Evolutionary conservation across 2,888 invertebrate species (phyloP).

Genomic region (Cheilosia vulpina): DNA sequence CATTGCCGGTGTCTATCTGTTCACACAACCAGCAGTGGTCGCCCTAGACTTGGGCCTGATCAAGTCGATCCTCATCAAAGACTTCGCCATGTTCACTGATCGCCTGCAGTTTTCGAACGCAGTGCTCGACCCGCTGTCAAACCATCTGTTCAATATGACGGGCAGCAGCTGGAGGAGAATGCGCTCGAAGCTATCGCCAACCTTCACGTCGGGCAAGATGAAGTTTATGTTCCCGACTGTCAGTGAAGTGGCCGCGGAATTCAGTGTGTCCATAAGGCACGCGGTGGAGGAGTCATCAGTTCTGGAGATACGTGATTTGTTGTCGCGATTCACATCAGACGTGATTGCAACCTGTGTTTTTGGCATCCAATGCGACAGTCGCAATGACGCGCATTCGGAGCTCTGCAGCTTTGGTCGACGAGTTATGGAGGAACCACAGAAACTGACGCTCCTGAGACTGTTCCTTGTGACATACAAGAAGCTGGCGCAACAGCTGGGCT

Average conservation of each 20-base stretch:
- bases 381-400: constrained; percentile 81
- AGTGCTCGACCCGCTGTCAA: constrained; percentile 79
- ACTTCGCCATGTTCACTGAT: constrained; percentile 82
- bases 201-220: constrained; percentile 84
- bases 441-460: constrained; percentile 75
- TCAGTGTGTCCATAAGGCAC: constrained; percentile 60
- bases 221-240: constrained; percentile 83
- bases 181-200: constrained; percentile 83
- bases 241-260: constrained; percentile 78
- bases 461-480: constrained; percentile 75
- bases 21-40: constrained; percentile 77
- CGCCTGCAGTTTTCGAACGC: constrained; percentile 78
- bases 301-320: constrained; percentile 83
- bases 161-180: constrained; percentile 84
- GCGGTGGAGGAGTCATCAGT: not conserved
- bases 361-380: constrained; percentile 83
- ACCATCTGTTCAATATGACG: constrained; percentile 80
- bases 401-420: constrained; percentile 79
- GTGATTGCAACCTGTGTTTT: constrained; percentile 84
- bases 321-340: constrained; percentile 84
- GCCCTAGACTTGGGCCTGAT: constrained; percentile 80
- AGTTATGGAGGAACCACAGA: constrained; percentile 71
- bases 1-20: constrained; percentile 79
- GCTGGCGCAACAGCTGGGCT: constrained; percentile 38
- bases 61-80: constrained; percentile 81